These are phyloP conservation scores for Elanoides forficatus DNA, from an alignment of 2,113 vertebrate species.

Conservation along the genomic window DNA sequence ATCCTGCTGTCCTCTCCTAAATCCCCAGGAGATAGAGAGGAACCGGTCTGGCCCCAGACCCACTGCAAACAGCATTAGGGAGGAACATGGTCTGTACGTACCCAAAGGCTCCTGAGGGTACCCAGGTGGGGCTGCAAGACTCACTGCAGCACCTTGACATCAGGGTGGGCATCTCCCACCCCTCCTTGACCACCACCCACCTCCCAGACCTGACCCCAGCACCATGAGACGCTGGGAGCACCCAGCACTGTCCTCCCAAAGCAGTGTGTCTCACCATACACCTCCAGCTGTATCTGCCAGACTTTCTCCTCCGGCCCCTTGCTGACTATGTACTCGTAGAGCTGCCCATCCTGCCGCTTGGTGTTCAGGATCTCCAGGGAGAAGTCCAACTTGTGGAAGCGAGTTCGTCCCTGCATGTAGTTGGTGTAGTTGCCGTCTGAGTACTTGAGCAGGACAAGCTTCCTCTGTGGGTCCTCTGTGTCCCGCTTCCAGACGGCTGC, in stretches of 20 bases:
- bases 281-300: neutral
- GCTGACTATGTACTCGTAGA: neutral
- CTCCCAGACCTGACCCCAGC: neutral
- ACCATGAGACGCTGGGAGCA: neutral
- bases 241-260: neutral
- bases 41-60: fast-evolving
- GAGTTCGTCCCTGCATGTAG: fast-evolving
- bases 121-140: neutral
- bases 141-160: neutral
- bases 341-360: neutral
- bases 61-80: fast-evolving
- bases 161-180: neutral
- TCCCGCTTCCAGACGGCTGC: neutral
- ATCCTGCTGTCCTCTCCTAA: neutral
- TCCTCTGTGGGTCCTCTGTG: neutral
- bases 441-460: neutral
- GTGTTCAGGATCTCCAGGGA: slow-evolving; percentile 26
- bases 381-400: neutral
- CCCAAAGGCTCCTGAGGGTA: neutral
- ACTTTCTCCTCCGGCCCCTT: neutral
- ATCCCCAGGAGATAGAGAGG: neutral
- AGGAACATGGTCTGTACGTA: fast-evolving
- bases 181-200: neutral
- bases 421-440: fast-evolving
- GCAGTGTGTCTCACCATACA: neutral